Percentiles rank a stretch among this genome's conserved stretches.
These are phyloP conservation scores for Digitonthophagus gazella DNA, from an alignment of 2,888 invertebrate species.

Conservation along the genomic window DNA sequence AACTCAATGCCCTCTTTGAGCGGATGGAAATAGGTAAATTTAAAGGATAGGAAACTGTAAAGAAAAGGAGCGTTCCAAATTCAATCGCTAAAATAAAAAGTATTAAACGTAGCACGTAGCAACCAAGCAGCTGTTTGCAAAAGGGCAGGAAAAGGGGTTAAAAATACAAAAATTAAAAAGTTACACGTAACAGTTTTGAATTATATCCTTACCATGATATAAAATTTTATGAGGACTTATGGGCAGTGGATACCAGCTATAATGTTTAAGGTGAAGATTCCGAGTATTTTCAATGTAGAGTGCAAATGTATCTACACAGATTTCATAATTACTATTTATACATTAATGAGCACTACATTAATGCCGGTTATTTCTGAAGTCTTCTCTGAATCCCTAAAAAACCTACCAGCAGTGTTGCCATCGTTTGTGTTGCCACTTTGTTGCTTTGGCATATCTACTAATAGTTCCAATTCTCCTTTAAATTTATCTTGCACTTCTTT, in stretches of 20 bases:
- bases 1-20: too few species aligned
- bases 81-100: too few species aligned
- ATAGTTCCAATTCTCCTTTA: slow-evolving; percentile 6
- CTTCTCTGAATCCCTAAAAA: slow-evolving; percentile 14
- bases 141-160: too few species aligned
- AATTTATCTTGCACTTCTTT: slow-evolving; percentile 2
- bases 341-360: too few species aligned
- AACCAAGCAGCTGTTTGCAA: too few species aligned
- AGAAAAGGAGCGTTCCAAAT: too few species aligned
- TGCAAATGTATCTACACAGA: slow-evolving; percentile 2
- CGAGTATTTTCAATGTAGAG: neutral
- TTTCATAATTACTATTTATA: too few species aligned
- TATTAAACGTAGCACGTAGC: too few species aligned
- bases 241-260: slow-evolving; percentile 8
- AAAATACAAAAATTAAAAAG: too few species aligned
- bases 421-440: slow-evolving; percentile 13
- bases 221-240: neutral
- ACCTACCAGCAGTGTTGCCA: slow-evolving; percentile 8
- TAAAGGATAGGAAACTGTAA: too few species aligned
- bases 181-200: too few species aligned
- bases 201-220: neutral
- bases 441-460: slow-evolving; percentile 18
- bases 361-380: slow-evolving; percentile 13
- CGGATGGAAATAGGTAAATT: too few species aligned
- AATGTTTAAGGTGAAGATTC: slow-evolving; percentile 8